A percentile compares a stretch with the other conserved stretches of the same genome.
Evolutionary conservation across 1,140 invertebrate species (phyloP).

Genomic region (Euura saliciscinereae): DNA sequence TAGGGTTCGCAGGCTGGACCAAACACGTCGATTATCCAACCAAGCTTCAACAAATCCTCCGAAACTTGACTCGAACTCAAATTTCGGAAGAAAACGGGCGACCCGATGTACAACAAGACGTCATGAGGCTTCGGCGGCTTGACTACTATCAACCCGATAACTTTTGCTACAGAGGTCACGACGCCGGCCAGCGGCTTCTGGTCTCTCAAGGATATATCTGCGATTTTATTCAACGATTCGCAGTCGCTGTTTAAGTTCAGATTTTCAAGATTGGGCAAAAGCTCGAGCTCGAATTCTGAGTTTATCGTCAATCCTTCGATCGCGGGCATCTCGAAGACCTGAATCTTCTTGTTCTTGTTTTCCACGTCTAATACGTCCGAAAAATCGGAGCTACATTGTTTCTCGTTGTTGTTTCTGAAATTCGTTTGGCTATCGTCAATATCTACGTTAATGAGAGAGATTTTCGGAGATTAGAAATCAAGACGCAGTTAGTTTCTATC

Average conservation of each 20-base stretch:
- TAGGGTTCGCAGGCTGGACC: neutral
- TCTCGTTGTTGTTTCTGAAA: slow-evolving; percentile 1
- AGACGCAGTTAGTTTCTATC: too few species aligned
- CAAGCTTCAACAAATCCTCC: neutral
- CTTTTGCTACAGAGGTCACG: neutral
- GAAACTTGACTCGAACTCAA: neutral
- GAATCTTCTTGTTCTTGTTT: neutral
- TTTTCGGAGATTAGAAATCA: neutral
- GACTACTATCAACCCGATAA: neutral
- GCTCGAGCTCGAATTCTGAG: neutral
- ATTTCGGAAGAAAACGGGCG: neutral
- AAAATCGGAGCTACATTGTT: neutral
- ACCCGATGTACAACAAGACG: neutral
- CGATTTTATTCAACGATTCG: neutral
- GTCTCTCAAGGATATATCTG: neutral
- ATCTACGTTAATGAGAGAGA: neutral
- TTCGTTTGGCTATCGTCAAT: neutral
- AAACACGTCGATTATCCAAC: neutral
- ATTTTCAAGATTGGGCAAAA: neutral
- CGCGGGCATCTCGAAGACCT: neutral
- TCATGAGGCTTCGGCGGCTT: neutral
- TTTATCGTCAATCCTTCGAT: neutral
- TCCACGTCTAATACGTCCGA: too few species aligned
- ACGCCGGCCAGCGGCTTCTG: neutral
- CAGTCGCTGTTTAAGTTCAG: neutral